Conservation (phyloP, 2,113 vertebrate species). For the Noctilio leporinus region DNA sequence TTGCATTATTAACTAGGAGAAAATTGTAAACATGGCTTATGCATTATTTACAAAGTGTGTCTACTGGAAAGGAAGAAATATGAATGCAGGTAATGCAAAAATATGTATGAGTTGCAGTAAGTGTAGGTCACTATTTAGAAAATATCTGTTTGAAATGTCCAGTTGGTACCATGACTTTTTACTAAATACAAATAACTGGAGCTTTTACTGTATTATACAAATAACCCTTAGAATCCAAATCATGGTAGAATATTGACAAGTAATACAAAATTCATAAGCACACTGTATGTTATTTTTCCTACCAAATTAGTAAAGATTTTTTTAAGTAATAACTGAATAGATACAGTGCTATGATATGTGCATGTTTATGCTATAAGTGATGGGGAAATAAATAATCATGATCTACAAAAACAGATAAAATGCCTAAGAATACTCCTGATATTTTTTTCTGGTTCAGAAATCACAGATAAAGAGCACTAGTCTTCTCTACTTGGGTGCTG, state of each 20-base stretch:
- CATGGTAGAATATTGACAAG: background rate
- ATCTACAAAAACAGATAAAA: background rate
- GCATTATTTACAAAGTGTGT: constrained; percentile 53
- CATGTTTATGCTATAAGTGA: background rate
- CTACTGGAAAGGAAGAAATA: constrained; percentile 1
- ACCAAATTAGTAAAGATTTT: background rate
- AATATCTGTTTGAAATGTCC: background rate
- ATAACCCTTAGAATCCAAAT: background rate
- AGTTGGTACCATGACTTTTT: background rate
- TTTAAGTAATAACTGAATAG: background rate
- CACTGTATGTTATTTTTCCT: background rate
- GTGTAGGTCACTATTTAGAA: background rate
- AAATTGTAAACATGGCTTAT: constrained; percentile 47
- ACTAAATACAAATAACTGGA: background rate
- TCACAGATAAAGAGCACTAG: background rate
- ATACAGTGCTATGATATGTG: background rate
- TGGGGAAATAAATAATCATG: background rate
- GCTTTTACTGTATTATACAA: background rate
- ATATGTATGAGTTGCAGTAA: background rate
- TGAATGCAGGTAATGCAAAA: constrained; percentile 28
- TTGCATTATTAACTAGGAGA: constrained; percentile 64
- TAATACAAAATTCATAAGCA: background rate
- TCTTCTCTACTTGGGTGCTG: background rate
- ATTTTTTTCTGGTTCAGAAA: background rate
- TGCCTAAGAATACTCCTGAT: background rate